Evolutionary conservation across 2,113 vertebrate genomes (phyloP).

Genomic region (Xenopus borealis): DNA sequence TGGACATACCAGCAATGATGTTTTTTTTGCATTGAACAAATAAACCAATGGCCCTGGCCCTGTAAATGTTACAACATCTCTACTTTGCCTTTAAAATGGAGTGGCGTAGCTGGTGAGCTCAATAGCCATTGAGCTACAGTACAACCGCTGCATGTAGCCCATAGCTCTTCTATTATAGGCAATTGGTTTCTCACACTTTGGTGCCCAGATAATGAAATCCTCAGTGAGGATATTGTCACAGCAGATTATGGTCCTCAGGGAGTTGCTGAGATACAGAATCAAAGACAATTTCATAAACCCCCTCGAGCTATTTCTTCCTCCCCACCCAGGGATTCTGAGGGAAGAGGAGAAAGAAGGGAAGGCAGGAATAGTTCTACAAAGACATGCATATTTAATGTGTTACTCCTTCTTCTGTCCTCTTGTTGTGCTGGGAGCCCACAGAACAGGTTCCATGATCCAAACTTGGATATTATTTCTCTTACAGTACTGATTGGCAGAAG

Average conservation of each 20-base stretch:
- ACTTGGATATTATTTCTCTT: background rate
- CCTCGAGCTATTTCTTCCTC: conserved; percentile 17
- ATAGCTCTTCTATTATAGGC: background rate
- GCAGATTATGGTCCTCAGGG: conserved; percentile 36
- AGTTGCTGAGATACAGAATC: conserved; percentile 39
- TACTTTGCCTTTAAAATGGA: too few relatives aligned
- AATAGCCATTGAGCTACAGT: too few relatives aligned
- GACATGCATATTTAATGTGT: conserved; percentile 35
- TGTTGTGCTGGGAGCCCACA: conserved; percentile 1
- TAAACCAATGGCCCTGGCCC: too few relatives aligned
- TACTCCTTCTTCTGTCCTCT: conserved; percentile 14
- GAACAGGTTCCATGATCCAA: conserved; percentile 1
- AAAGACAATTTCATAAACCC: conserved; percentile 38
- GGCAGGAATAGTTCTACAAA: conserved; percentile 19
- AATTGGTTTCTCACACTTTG: conserved; percentile 9
- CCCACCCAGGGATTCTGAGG: background rate
- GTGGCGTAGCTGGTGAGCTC: too few relatives aligned
- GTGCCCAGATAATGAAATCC: conserved; percentile 36
- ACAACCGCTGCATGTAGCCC: too few relatives aligned
- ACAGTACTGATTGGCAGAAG: too few relatives aligned
- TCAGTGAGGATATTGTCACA: conserved; percentile 31
- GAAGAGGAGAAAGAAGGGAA: background rate
- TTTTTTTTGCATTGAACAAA: too few relatives aligned
- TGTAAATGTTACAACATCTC: too few relatives aligned
- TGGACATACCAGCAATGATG: too few relatives aligned